phyloP scores from a whole-genome alignment of 2,797 vertebrate species.

The Pseudomugil tenellus region DNA sequence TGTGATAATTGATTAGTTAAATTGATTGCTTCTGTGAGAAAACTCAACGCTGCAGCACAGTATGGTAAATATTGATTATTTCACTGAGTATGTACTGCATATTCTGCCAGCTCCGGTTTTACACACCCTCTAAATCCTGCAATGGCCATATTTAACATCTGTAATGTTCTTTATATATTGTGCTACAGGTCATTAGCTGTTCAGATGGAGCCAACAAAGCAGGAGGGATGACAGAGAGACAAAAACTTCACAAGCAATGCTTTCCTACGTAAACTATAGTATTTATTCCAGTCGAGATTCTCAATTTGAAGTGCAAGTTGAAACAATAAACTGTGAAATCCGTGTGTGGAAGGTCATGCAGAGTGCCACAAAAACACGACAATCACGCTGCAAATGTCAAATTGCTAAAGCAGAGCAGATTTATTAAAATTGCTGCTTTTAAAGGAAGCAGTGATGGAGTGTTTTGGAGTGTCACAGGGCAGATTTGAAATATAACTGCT shows the following conservation, averaged over 20 bases:
- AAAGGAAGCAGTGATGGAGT: slow-evolving; percentile 37
- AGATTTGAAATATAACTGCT: slow-evolving; percentile 36
- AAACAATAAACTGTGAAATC: slow-evolving; percentile 53
- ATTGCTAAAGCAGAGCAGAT: slow-evolving; percentile 19
- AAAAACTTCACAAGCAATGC: slow-evolving; percentile 8
- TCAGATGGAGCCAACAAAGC: slow-evolving; percentile 16
- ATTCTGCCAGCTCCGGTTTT: slow-evolving; percentile 13
- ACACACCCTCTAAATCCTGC: not conserved
- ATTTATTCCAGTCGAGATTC: slow-evolving; percentile 34
- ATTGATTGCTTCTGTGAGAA: slow-evolving; percentile 36
- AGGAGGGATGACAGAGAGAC: slow-evolving; percentile 20
- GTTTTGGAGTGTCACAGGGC: slow-evolving; percentile 25
- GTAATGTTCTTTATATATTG: slow-evolving; percentile 23
- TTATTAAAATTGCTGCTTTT: slow-evolving; percentile 34
- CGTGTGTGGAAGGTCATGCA: slow-evolving; percentile 44
- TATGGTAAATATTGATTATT: slow-evolving; percentile 32
- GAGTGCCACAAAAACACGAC: slow-evolving; percentile 22
- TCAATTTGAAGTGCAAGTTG: slow-evolving; percentile 33
- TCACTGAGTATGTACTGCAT: slow-evolving; percentile 5
- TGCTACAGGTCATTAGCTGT: slow-evolving; percentile 22
- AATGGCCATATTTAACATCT: slow-evolving; percentile 34
- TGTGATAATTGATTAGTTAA: slow-evolving; percentile 44
- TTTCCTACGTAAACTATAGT: slow-evolving; percentile 18
- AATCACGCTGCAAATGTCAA: slow-evolving; percentile 47
- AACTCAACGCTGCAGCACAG: slow-evolving; percentile 27